Evolutionary conservation across 2,888 invertebrate genomes (phyloP).

Genomic region (Teinopalpus imperialis): DNA sequence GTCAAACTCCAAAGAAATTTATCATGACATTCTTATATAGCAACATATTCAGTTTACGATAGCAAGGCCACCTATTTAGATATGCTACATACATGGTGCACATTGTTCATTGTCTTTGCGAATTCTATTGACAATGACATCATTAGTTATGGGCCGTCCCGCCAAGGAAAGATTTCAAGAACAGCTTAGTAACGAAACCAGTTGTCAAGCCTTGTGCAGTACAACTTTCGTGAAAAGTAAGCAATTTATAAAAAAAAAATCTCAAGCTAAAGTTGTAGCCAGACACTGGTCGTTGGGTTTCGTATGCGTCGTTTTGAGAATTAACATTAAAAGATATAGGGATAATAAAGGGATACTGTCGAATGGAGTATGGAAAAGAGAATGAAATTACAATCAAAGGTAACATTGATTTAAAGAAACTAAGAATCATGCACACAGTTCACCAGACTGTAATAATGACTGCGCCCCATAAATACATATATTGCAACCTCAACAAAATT

Average conservation of each 20-base stretch:
- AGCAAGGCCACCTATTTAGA: slow-evolving; percentile 22
- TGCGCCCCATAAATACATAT: no score
- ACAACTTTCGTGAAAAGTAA: slow-evolving; percentile 15
- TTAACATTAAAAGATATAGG: no score
- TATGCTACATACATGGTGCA: slow-evolving; percentile 37
- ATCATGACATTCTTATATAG: slow-evolving; percentile 8
- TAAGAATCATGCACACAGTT: no score
- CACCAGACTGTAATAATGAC: no score
- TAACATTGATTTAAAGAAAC: no score
- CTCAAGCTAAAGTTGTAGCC: slow-evolving; percentile 4
- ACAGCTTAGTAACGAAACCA: slow-evolving; percentile 12
- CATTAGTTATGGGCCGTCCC: slow-evolving; percentile 34
- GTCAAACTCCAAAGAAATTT: slow-evolving; percentile 1
- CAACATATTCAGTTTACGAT: slow-evolving; percentile 19
- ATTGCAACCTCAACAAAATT: no score
- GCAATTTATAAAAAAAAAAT: slow-evolving; percentile 7
- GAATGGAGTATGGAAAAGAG: no score
- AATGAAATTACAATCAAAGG: no score
- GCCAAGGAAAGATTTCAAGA: slow-evolving; percentile 30
- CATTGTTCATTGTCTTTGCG: slow-evolving; percentile 44
- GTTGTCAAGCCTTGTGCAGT: slow-evolving; percentile 1
- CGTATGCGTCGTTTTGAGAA: not conserved
- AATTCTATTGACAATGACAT: slow-evolving; percentile 42
- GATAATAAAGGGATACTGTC: no score
- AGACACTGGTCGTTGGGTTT: slow-evolving; percentile 1